Percentiles rank a stretch among this genome's conserved stretches.
phyloP scores from a whole-genome alignment of 1,140 invertebrate species.

The Littorina saxatilis region DNA sequence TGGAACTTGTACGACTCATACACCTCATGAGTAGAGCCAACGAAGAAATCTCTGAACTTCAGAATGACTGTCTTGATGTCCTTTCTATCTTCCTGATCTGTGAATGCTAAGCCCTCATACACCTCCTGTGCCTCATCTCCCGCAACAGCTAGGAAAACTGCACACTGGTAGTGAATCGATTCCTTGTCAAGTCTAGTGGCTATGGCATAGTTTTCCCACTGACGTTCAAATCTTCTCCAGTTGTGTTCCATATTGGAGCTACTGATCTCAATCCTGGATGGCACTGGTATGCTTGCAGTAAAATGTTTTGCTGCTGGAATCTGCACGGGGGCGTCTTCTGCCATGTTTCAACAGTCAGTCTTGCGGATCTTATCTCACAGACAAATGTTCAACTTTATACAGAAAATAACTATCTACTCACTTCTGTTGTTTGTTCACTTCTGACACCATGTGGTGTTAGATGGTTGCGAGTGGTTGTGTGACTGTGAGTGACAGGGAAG shows the following conservation, averaged over 20 bases:
- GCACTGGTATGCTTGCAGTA: not conserved
- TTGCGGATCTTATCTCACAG: too few relatives aligned
- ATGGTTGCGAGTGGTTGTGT: too few relatives aligned
- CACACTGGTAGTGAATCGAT: not conserved
- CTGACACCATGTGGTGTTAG: too few relatives aligned
- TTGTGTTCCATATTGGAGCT: too few relatives aligned
- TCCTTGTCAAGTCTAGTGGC: not conserved
- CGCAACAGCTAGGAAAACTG: not conserved
- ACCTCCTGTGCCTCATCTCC: not conserved
- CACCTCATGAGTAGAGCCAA: not conserved
- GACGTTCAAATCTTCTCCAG: not conserved
- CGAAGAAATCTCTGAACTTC: not conserved
- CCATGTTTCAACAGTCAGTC: too few relatives aligned
- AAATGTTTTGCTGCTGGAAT: too few relatives aligned
- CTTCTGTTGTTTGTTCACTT: too few relatives aligned
- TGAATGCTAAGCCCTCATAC: not conserved
- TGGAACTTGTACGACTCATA: not conserved
- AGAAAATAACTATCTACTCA: too few relatives aligned
- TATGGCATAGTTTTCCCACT: not conserved
- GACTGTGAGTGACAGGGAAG: too few relatives aligned
- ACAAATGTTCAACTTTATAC: too few relatives aligned
- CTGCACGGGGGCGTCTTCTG: too few relatives aligned
- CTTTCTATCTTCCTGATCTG: not conserved
- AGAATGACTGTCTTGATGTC: too few relatives aligned
- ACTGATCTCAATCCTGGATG: not conserved